A percentile compares a stretch with the other conserved stretches of the same genome.
Conservation (phyloP, 2,888 invertebrate species). For the Liposcelis brunnea region DNA sequence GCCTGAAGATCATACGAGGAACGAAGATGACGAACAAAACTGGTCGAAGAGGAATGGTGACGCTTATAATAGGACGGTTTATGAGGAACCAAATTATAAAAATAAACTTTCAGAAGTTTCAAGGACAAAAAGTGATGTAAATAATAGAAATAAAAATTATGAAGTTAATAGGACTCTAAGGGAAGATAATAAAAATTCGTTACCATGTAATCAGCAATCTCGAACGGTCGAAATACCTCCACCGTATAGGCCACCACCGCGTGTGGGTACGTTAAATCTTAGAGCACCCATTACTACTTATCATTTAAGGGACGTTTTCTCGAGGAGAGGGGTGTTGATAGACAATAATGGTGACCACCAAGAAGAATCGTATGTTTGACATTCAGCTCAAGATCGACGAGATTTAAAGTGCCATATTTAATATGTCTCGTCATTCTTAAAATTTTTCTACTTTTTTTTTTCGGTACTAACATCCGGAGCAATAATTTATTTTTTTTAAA, state of each 20-base stretch:
- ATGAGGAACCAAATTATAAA: background rate
- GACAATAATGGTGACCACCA: slow-evolving; percentile 1
- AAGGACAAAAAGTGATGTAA: background rate
- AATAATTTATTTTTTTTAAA: too few species aligned
- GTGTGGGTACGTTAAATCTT: slow-evolving; percentile 17
- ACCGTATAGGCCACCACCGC: slow-evolving; percentile 20
- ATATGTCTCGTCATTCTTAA: too few species aligned
- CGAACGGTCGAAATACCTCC: slow-evolving; percentile 13
- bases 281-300: slow-evolving; percentile 23
- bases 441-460: too few species aligned
- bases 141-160: background rate
- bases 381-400: too few species aligned
- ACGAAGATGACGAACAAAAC: slow-evolving; percentile 11
- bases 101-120: background rate
- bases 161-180: background rate
- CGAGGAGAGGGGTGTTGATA: too few species aligned
- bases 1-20: slow-evolving; percentile 13
- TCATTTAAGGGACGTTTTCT: slow-evolving; percentile 19
- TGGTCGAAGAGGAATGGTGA: too few species aligned
- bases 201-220: too few species aligned
- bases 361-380: slow-evolving; percentile 8
- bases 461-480: too few species aligned
- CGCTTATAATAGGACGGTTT: too few species aligned
- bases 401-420: too few species aligned
- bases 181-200: too few species aligned